These are phyloP conservation scores for Thryonomys swinderianus DNA, from an alignment of 2,113 vertebrate species.

Conservation along the genomic window DNA sequence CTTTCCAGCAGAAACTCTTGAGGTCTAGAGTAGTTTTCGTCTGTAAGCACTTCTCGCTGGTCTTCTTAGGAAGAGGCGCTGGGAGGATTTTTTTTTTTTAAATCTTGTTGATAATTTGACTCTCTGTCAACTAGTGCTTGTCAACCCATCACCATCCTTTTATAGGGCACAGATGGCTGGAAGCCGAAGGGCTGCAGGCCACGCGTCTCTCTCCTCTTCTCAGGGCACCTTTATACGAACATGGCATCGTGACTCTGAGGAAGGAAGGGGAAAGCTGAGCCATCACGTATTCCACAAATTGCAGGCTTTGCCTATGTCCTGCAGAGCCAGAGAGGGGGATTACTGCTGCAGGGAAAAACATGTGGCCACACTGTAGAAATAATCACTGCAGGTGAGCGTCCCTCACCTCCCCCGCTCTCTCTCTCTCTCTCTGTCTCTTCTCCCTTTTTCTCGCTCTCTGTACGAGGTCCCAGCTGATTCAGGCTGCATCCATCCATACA, in stretches of 20 bases:
- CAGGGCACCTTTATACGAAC: constrained; percentile 87
- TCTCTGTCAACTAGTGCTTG: constrained; percentile 87
- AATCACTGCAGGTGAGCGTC: constrained; percentile 88
- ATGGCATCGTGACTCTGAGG: constrained; percentile 89
- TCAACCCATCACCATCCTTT: constrained; percentile 80
- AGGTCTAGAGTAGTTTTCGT: constrained; percentile 82
- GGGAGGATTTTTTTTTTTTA: constrained; percentile 69
- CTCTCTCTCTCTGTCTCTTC: constrained; percentile 47
- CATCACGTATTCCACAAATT: constrained; percentile 88
- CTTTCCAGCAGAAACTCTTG: constrained; percentile 86
- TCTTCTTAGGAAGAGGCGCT: constrained; percentile 83
- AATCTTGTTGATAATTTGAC: constrained; percentile 87
- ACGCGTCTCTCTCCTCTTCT: constrained; percentile 82
- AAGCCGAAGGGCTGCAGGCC: constrained; percentile 82
- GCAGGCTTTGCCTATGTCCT: constrained; percentile 84
- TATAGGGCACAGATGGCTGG: constrained; percentile 83
- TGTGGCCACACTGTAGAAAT: constrained; percentile 87
- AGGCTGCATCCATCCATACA: constrained; percentile 94
- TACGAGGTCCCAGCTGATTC: constrained; percentile 94
- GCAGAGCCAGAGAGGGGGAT: constrained; percentile 87
- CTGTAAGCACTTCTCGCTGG: constrained; percentile 81
- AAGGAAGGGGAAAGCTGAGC: constrained; percentile 89
- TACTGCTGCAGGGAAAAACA: constrained; percentile 87
- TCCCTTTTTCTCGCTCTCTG: constrained; percentile 84
- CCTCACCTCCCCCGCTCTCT: constrained; percentile 66